Percentiles rank a stretch among this genome's conserved stretches.
phyloP scores from a whole-genome alignment of 2,888 invertebrate genomes.

The Metopia argyrocephala region DNA sequence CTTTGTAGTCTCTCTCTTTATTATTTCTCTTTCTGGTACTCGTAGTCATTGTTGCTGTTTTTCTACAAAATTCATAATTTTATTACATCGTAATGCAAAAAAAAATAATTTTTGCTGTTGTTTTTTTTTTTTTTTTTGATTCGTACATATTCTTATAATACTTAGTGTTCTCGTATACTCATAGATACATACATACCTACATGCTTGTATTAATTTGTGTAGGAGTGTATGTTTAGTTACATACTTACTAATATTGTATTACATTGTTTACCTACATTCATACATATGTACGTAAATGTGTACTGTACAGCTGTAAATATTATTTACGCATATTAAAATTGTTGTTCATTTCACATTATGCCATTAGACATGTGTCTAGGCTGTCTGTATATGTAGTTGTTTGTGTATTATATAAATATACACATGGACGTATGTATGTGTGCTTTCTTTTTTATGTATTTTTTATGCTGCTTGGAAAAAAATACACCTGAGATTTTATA shows the following conservation, averaged over 20 bases:
- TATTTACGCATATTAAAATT: slow-evolving; percentile 64
- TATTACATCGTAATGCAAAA: slow-evolving; percentile 56
- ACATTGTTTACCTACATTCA: background rate
- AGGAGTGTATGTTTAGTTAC: background rate
- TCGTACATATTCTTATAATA: background rate
- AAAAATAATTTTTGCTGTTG: background rate
- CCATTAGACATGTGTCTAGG: slow-evolving; percentile 57
- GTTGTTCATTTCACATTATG: slow-evolving; percentile 54
- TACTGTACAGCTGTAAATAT: slow-evolving; percentile 59
- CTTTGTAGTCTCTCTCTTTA: slow-evolving; percentile 4
- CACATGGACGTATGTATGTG: slow-evolving; percentile 2
- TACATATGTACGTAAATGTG: no score
- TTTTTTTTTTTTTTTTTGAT: no score
- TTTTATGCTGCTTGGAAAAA: slow-evolving; percentile 29
- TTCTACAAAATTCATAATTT: slow-evolving; percentile 62
- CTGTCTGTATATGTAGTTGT: background rate
- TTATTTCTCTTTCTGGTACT: background rate
- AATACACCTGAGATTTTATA: slow-evolving; percentile 59
- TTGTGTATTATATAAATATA: background rate
- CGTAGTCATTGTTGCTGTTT: background rate
- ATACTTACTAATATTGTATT: background rate
- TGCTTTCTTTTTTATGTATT: background rate
- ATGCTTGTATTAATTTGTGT: background rate
- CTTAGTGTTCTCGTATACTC: background rate
- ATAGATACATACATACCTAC: background rate